These are phyloP conservation scores for Dryomyza anilis DNA, from an alignment of 2,888 invertebrate genomes.

Conservation along the genomic window DNA sequence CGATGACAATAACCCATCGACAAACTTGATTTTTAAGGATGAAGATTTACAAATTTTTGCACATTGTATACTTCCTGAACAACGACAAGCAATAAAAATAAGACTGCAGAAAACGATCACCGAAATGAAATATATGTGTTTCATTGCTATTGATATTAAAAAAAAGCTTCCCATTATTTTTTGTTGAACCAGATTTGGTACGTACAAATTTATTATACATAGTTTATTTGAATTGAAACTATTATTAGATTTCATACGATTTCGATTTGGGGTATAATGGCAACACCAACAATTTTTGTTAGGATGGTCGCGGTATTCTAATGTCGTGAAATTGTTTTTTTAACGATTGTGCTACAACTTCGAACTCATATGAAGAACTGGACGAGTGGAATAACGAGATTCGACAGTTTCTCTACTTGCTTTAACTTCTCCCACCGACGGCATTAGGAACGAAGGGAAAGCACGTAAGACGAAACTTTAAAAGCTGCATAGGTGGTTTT, in stretches of 20 bases:
- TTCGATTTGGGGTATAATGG: background rate
- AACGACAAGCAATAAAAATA: background rate
- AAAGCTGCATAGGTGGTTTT: background rate
- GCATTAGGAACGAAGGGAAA: too few relatives aligned
- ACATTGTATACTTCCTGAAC: background rate
- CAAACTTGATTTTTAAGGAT: background rate
- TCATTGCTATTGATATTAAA: background rate
- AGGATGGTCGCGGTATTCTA: background rate
- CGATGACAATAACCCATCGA: background rate
- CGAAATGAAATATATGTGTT: background rate
- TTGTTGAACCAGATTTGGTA: background rate
- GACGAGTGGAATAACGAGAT: background rate
- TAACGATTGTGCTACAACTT: background rate
- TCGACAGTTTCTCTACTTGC: background rate
- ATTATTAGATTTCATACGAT: background rate
- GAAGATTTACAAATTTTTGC: background rate
- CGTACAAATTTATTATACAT: too few relatives aligned
- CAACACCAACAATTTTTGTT: background rate
- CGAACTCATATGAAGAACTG: background rate
- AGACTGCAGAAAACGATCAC: background rate
- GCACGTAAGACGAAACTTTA: background rate
- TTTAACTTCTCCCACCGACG: too few relatives aligned
- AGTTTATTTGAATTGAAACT: background rate
- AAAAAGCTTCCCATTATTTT: background rate
- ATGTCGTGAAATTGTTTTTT: background rate